These are phyloP conservation scores for Chamaea fasciata DNA, from an alignment of 2,113 vertebrate genomes.

Conservation along the genomic window DNA sequence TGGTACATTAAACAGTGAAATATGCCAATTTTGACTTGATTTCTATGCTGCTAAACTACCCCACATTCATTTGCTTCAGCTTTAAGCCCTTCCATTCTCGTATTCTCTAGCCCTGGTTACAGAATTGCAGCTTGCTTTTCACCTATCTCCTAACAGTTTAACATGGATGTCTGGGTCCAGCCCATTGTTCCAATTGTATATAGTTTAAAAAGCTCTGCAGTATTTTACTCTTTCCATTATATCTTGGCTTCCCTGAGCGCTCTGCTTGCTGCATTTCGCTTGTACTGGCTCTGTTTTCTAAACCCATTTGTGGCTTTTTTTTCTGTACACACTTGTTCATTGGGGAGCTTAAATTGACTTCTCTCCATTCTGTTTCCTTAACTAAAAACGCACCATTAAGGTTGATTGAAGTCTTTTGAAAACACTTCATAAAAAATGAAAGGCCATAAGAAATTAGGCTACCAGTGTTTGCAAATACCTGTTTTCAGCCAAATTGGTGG, in stretches of 20 bases:
- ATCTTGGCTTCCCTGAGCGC: slow-evolving; percentile 72
- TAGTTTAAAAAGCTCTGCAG: slow-evolving; percentile 77
- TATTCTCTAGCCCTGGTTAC: slow-evolving; percentile 50
- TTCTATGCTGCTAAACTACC: slow-evolving; percentile 63
- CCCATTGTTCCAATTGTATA: slow-evolving; percentile 78
- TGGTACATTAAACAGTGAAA: slow-evolving; percentile 68
- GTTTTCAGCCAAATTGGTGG: slow-evolving; percentile 73
- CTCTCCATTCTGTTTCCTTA: slow-evolving; percentile 78
- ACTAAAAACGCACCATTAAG: slow-evolving; percentile 78
- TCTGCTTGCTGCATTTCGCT: slow-evolving; percentile 67
- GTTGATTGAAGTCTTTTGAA: slow-evolving; percentile 80
- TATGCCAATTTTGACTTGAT: slow-evolving; percentile 70
- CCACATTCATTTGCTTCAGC: slow-evolving; percentile 65
- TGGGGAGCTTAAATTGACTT: slow-evolving; percentile 81
- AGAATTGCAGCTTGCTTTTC: slow-evolving; percentile 74
- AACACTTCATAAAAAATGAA: slow-evolving; percentile 77
- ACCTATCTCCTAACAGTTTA: slow-evolving; percentile 72
- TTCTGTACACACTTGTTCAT: slow-evolving; percentile 70
- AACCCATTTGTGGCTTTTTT: slow-evolving; percentile 72
- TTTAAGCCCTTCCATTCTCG: slow-evolving; percentile 68
- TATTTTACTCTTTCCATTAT: slow-evolving; percentile 77
- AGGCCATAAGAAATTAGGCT: slow-evolving; percentile 72
- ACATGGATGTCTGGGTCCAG: slow-evolving; percentile 70
- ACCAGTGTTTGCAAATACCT: slow-evolving; percentile 79
- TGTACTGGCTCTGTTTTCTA: slow-evolving; percentile 70